A percentile compares a stretch with the other conserved stretches of the same genome.
Evolutionary conservation across 1,140 invertebrate genomes (phyloP).

Genomic region (Pygmarrhopalites habei): DNA sequence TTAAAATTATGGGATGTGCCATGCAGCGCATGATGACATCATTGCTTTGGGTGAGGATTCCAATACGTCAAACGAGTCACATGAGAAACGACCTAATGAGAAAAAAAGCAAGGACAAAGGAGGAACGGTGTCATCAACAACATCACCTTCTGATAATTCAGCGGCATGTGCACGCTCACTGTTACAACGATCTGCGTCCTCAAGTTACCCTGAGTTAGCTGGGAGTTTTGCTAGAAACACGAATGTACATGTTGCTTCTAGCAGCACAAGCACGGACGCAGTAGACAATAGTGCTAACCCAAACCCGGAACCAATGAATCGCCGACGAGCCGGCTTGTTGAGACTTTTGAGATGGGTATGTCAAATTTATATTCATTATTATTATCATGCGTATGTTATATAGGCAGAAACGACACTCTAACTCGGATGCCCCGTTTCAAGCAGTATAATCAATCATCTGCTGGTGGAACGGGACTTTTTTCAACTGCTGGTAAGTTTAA

Average conservation of each 20-base stretch:
- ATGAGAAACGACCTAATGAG: neutral
- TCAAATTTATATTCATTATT: neutral
- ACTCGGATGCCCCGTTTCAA: slow-evolving; percentile 12
- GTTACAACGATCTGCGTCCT: neutral
- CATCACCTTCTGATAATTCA: neutral
- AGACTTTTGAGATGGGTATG: slow-evolving; percentile 6
- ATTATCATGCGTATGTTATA: slow-evolving; percentile 1
- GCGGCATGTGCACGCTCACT: slow-evolving; percentile 12
- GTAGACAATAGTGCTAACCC: neutral
- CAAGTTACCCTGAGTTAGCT: slow-evolving; percentile 4
- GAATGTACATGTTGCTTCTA: slow-evolving; percentile 8
- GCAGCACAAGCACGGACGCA: slow-evolving; percentile 5
- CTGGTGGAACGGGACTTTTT: slow-evolving; percentile 58
- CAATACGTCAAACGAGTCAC: neutral
- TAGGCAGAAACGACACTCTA: neutral
- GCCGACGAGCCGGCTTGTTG: neutral
- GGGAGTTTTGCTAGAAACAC: slow-evolving; percentile 11
- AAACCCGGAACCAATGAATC: neutral
- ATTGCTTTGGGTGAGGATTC: neutral
- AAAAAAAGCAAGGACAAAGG: neutral
- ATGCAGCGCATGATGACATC: slow-evolving; percentile 9
- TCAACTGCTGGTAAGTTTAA: too few relatives aligned
- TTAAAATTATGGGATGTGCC: neutral
- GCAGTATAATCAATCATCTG: slow-evolving; percentile 17
- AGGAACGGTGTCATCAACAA: neutral